Conservation (phyloP, 2,113 vertebrate species). For the Calidris pugnax region DNA sequence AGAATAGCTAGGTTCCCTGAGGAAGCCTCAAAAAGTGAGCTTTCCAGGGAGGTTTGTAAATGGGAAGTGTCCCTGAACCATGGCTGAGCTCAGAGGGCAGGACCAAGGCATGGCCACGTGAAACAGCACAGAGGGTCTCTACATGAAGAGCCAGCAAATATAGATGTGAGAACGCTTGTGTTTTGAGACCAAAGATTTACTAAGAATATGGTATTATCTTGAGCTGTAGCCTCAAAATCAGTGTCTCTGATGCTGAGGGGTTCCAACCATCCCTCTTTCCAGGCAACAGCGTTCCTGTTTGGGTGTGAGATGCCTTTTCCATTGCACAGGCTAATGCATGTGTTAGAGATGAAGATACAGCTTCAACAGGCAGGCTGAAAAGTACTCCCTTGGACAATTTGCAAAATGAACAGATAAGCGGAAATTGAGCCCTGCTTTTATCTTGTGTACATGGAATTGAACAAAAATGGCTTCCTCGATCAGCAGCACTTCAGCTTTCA, state of each 20-base stretch:
- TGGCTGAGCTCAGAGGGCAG: not conserved
- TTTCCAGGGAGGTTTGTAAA: not conserved
- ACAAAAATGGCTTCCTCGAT: not conserved
- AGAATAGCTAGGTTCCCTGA: not conserved
- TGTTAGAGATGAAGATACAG: not conserved
- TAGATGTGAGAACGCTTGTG: not conserved
- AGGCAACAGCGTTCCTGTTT: not conserved
- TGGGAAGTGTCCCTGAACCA: accelerated
- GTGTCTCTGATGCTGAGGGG: not conserved
- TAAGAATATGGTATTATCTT: not conserved
- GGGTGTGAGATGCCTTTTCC: not conserved
- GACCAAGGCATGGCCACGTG: not conserved
- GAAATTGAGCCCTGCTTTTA: not conserved
- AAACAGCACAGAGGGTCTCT: not conserved
- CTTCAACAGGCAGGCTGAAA: not conserved
- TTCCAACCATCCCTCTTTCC: not conserved
- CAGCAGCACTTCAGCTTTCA: not conserved
- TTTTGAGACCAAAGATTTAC: not conserved
- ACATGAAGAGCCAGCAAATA: not conserved
- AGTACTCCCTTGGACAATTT: not conserved
- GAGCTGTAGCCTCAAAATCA: not conserved
- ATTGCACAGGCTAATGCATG: not conserved
- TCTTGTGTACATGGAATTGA: not conserved
- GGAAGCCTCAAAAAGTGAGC: not conserved
- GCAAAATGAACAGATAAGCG: not conserved